These are phyloP conservation scores for Spea multiplicata DNA, from an alignment of 2,113 vertebrate genomes.

Conservation along the genomic window DNA sequence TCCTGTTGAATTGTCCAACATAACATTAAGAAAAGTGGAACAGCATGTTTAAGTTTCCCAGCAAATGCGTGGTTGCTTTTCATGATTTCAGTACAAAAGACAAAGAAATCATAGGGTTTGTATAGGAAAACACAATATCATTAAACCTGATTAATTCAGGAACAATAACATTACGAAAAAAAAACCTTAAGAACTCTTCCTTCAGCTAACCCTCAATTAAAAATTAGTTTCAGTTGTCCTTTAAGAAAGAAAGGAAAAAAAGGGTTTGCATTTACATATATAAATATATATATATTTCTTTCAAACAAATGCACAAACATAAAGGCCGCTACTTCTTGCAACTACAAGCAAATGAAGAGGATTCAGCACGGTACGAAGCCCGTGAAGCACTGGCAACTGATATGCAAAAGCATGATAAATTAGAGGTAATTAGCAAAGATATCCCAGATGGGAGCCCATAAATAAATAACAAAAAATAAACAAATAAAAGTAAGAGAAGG, in stretches of 20 bases:
- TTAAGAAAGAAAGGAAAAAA: conserved; percentile 63
- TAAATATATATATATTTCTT: not conserved
- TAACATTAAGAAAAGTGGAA: no score
- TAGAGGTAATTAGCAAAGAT: conserved; percentile 53
- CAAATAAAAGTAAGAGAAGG: conserved; percentile 54
- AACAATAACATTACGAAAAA: not conserved
- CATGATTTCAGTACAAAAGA: no score
- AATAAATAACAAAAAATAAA: not conserved
- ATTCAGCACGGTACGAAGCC: conserved; percentile 53
- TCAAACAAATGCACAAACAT: conserved; percentile 29
- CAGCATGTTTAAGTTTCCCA: no score
- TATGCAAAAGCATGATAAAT: conserved; percentile 55
- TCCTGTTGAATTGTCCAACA: no score
- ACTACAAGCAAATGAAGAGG: conserved; percentile 63
- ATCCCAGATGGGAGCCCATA: conserved; percentile 59
- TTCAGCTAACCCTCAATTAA: conserved; percentile 85
- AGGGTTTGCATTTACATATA: conserved; percentile 16
- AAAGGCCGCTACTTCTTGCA: conserved; percentile 45
- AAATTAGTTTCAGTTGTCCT: conserved; percentile 81
- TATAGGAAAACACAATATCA: no score
- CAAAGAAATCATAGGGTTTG: no score
- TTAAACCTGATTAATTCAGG: not conserved
- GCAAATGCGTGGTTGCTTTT: no score
- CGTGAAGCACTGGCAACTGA: conserved; percentile 61
- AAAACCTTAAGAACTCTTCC: conserved; percentile 16